These are phyloP conservation scores for Caenorhabditis sp. DNA, from an alignment of 2,888 invertebrate genomes.

Conservation along the genomic window DNA sequence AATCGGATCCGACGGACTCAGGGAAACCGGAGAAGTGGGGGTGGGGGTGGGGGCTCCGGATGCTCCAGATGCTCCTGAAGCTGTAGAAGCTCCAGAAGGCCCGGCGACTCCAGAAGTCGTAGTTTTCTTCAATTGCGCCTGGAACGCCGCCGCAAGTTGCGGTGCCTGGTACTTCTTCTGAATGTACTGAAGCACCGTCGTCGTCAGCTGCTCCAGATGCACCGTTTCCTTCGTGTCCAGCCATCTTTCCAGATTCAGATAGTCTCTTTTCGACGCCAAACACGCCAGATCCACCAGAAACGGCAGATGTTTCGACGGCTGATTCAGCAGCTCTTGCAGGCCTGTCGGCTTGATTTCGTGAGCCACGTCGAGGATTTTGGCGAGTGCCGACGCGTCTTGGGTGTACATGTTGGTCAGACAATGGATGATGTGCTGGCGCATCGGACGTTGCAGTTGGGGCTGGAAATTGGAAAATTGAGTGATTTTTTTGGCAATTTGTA, in stretches of 20 bases:
- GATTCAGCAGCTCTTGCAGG: conserved; percentile 92
- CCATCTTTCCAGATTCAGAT: conserved; percentile 98
- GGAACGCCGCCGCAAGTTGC: conserved; percentile 26
- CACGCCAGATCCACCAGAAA: conserved; percentile 99
- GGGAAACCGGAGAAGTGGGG: background rate
- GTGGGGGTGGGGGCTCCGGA: background rate
- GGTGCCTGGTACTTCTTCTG: conserved; percentile 51
- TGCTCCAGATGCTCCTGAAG: background rate
- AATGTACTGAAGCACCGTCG: conserved; percentile 69
- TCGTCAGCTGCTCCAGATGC: conserved; percentile 87
- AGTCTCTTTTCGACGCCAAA: conserved; percentile 95
- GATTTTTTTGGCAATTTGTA: too few relatives aligned
- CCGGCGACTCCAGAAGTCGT: too few relatives aligned
- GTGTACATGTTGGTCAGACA: conserved; percentile 95
- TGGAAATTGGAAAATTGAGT: conserved; percentile 24
- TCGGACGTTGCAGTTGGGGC: conserved; percentile 96
- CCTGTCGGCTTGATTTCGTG: conserved; percentile 85
- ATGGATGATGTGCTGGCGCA: conserved; percentile 97
- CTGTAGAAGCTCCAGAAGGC: too few relatives aligned
- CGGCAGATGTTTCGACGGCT: conserved; percentile 89
- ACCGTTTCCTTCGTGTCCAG: conserved; percentile 96
- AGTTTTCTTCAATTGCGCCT: too few relatives aligned
- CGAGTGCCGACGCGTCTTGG: conserved; percentile 88
- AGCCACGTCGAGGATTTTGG: conserved; percentile 91
- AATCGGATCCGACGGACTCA: conserved; percentile 26